phyloP scores from a whole-genome alignment of 2,113 vertebrate species.

The Arvicanthis niloticus region DNA sequence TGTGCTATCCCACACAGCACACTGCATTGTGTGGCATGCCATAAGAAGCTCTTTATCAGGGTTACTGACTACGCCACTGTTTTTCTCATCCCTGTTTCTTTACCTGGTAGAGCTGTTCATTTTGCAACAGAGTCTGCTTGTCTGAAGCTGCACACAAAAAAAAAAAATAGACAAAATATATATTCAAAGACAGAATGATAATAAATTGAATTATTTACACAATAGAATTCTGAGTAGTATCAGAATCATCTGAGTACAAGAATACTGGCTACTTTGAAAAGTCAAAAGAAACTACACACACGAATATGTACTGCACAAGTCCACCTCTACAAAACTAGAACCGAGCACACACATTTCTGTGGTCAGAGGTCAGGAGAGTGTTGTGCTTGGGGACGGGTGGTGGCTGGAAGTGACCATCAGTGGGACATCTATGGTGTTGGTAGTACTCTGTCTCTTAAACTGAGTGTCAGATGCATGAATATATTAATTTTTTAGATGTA shows the following conservation, averaged over 20 bases:
- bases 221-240: neutral
- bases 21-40: neutral
- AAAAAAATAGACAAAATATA: slow-evolving; percentile 33
- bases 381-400: neutral
- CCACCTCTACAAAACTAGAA: neutral
- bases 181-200: neutral
- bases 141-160: slow-evolving; percentile 75
- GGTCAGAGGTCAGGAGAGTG: neutral
- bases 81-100: neutral
- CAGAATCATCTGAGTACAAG: neutral
- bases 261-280: neutral
- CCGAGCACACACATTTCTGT: neutral
- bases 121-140: slow-evolving; percentile 80
- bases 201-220: neutral
- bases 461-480: neutral
- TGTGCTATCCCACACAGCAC: neutral
- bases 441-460: slow-evolving; percentile 22
- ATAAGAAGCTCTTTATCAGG: neutral
- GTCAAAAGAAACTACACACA: neutral
- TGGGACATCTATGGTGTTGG: neutral
- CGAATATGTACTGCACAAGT: neutral
- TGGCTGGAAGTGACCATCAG: slow-evolving; percentile 11
- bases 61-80: neutral
- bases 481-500: neutral
- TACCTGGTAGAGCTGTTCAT: slow-evolving; percentile 83